Percentiles rank a stretch among this genome's conserved stretches.
Evolutionary conservation across 2,797 vertebrate species (phyloP).

Genomic region (Selene dorsalis): DNA sequence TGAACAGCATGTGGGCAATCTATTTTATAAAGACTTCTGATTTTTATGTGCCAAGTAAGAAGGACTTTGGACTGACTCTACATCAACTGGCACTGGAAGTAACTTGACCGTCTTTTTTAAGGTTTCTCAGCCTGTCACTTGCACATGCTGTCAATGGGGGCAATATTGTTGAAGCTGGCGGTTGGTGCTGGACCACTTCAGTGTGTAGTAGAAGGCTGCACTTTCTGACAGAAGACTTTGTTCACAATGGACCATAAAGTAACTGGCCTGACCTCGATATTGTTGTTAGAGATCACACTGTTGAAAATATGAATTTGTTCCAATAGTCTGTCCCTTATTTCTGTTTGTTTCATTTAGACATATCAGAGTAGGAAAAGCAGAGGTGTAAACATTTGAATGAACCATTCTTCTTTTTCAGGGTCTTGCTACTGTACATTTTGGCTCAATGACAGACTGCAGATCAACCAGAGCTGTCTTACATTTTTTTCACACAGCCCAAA

Average conservation of each 20-base stretch:
- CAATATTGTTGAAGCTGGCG: background rate
- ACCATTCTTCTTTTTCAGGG: too few species aligned
- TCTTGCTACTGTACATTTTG: background rate
- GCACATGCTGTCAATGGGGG: background rate
- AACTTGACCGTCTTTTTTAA: background rate
- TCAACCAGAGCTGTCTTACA: too few species aligned
- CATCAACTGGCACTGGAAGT: background rate
- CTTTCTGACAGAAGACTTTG: background rate
- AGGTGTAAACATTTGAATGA: too few species aligned
- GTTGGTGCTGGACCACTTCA: background rate
- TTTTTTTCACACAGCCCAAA: background rate
- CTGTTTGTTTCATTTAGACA: background rate
- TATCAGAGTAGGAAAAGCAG: background rate
- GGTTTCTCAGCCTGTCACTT: too few species aligned
- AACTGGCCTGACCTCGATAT: background rate
- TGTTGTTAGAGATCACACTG: background rate
- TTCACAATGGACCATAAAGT: background rate
- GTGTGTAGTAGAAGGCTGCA: background rate
- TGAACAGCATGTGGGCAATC: constrained; percentile 9
- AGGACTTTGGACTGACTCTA: background rate
- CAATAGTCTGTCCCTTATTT: background rate
- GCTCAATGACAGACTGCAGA: too few species aligned
- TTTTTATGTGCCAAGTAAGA: background rate
- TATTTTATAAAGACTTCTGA: background rate
- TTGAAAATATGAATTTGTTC: background rate